Percentiles rank a stretch among this genome's conserved stretches.
phyloP scores from a whole-genome alignment of 2,113 vertebrate species.

The Odontesthes bonariensis region DNA sequence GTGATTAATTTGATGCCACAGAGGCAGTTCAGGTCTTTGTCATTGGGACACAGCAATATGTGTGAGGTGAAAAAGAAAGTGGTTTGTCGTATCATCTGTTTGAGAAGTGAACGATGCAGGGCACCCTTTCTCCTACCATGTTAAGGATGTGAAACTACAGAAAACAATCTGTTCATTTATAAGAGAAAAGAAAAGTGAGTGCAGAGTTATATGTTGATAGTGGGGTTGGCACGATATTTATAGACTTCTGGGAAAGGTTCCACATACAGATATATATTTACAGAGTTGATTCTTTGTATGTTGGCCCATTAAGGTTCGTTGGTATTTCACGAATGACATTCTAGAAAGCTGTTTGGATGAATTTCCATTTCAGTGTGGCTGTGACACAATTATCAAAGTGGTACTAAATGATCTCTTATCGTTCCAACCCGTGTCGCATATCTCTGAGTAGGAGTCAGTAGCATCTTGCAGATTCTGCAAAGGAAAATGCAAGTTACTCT shows the following conservation, averaged over 20 bases:
- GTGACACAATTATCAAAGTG: not conserved
- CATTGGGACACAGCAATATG: conserved; percentile 72
- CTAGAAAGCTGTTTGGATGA: not conserved
- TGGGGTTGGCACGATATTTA: conserved; percentile 71
- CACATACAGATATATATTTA: not conserved
- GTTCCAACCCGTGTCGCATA: conserved; percentile 69
- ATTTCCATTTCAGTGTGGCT: not conserved
- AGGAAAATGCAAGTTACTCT: conserved; percentile 63
- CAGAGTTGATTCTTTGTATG: not conserved
- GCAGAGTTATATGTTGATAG: conserved; percentile 4
- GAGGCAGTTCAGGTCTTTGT: conserved; percentile 11
- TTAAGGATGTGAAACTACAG: conserved; percentile 31
- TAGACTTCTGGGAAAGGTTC: not conserved
- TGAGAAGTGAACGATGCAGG: conserved; percentile 40
- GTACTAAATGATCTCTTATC: conserved; percentile 40
- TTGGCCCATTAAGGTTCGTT: not conserved
- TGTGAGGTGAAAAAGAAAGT: conserved; percentile 38
- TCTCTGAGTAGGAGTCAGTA: conserved; percentile 40
- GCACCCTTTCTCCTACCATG: conserved; percentile 24
- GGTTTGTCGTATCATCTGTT: conserved; percentile 43
- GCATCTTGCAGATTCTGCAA: conserved; percentile 60
- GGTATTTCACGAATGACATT: not conserved
- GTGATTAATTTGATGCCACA: conserved; percentile 1
- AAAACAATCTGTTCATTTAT: conserved; percentile 18
- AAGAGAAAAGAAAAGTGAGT: conserved; percentile 26